phyloP scores from a whole-genome alignment of 2,888 invertebrate species.

The Synergus laeviventris region DNA sequence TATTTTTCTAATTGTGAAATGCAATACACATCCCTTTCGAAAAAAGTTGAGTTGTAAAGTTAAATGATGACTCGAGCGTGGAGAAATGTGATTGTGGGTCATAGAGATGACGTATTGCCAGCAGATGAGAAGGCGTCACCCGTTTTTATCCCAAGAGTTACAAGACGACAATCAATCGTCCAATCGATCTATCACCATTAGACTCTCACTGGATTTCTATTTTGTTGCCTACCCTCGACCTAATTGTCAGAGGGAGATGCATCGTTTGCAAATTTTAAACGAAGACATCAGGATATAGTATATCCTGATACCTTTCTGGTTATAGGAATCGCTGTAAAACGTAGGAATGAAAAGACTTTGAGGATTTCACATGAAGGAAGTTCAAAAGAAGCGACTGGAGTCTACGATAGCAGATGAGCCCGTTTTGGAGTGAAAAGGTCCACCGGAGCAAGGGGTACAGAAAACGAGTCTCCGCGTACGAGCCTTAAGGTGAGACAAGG shows the following conservation, averaged over 20 bases:
- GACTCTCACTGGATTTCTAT: conserved; percentile 48
- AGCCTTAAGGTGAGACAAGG: conserved; percentile 39
- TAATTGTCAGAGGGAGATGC: neutral
- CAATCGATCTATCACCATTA: conserved; percentile 69
- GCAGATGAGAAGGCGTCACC: conserved; percentile 51
- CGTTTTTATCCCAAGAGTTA: conserved; percentile 43
- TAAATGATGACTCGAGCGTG: conserved; percentile 47
- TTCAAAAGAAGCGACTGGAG: neutral
- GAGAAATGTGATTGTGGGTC: conserved; percentile 47
- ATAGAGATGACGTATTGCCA: conserved; percentile 53
- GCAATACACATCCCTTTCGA: neutral
- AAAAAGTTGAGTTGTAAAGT: conserved; percentile 13
- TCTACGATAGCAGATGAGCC: conserved; percentile 10
- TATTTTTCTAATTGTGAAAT: conserved; percentile 12
- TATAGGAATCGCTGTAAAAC: no score
- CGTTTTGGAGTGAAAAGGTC: conserved; percentile 41
- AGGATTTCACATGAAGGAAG: neutral
- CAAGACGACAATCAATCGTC: conserved; percentile 49
- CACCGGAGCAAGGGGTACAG: conserved; percentile 38
- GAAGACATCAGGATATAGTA: no score
- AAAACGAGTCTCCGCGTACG: conserved; percentile 42
- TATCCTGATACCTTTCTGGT: no score
- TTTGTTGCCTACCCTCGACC: conserved; percentile 22
- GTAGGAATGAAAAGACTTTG: no score
- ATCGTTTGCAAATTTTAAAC: neutral